Conservation (phyloP, 2,113 vertebrate species). For the Myotis davidii region DNA sequence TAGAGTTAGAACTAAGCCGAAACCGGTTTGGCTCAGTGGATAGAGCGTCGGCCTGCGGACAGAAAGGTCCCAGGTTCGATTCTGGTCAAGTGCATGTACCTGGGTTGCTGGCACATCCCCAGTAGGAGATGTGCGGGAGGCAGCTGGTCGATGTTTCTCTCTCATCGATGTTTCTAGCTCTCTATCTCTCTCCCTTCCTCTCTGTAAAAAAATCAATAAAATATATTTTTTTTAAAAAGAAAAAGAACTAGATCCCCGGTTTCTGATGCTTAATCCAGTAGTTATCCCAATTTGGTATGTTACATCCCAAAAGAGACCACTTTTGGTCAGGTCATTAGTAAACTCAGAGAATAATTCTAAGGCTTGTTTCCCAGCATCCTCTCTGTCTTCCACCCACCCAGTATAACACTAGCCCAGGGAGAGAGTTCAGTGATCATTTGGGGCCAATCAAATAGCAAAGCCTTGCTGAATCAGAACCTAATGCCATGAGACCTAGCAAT, state of each 20-base stretch:
- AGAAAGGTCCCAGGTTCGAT: too few species aligned
- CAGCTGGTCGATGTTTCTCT: too few species aligned
- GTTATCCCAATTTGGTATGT: slow-evolving; percentile 12
- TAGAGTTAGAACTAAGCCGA: slow-evolving; percentile 29
- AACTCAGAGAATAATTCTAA: slow-evolving; percentile 29
- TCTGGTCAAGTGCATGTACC: too few species aligned
- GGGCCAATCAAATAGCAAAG: slow-evolving; percentile 37
- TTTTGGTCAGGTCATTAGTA: background rate
- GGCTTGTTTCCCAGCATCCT: background rate
- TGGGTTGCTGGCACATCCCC: too few species aligned
- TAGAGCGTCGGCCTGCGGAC: too few species aligned
- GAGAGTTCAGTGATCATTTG: slow-evolving; percentile 11
- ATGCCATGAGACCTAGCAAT: background rate
- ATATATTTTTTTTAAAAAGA: too few species aligned
- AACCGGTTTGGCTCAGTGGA: too few species aligned
- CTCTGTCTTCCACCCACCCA: background rate
- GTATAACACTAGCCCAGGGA: background rate
- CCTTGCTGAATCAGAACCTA: slow-evolving; percentile 27
- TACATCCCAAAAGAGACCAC: slow-evolving; percentile 1
- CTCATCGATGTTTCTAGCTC: too few species aligned
- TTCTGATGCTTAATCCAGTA: slow-evolving; percentile 35
- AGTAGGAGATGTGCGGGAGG: too few species aligned
- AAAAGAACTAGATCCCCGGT: slow-evolving; percentile 10
- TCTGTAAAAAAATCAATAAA: too few species aligned
- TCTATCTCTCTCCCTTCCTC: too few species aligned